Base-by-base conservation (phyloP, 2,113 vertebrate species). In the Apeltes quadracus region DNA sequence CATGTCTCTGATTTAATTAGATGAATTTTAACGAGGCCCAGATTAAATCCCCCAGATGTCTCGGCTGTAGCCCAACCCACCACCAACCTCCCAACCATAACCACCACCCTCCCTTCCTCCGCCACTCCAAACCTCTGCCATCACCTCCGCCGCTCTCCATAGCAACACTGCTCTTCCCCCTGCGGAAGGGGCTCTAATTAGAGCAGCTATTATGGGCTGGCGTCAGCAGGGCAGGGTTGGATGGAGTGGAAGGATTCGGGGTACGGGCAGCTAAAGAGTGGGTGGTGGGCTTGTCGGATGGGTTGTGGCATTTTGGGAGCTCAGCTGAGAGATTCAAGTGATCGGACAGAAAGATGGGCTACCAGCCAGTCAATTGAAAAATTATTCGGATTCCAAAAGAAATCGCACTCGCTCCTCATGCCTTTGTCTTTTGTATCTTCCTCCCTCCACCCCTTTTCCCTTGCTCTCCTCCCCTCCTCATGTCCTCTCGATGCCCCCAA, bases 121-220 rank as follows among this genome's bases (percentile, higher is more conserved):
- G 55, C 68, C 57, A 66, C 75, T 87, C 79, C 58, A 85, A 87
- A 78, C 76, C 89, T 89, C 79, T 1, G 22, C 89, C 82, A 89
- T 87, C 89, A 84, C 84, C 81, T 88, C 79, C 34, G 64, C 75
- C 15, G 65, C 89, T 93, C 91, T 88, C 92, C 93, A 94, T 93
- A 78, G 93, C 87, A 94, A 93, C 92, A 81, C 85, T 75, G 76
- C 85, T 93, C 91, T 92, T 90, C 84, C 91, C 92, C 90, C 89
- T 91, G 90, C 84, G 90, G 92, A 94, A 92, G 90, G 87, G 83
- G 85, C 90, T 92, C 91, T 94, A 94, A 94, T 94, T 94, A 94
- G 93, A 93, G 91, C 92, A 93, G 88, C 93, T 94, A 94, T 94
- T 94, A 94, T 93, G 93, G 92, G 91, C 89, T 94, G 91, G 89